These are phyloP conservation scores for Scaptomyza montana DNA, from an alignment of 1,140 invertebrate species.

Conservation along the genomic window DNA sequence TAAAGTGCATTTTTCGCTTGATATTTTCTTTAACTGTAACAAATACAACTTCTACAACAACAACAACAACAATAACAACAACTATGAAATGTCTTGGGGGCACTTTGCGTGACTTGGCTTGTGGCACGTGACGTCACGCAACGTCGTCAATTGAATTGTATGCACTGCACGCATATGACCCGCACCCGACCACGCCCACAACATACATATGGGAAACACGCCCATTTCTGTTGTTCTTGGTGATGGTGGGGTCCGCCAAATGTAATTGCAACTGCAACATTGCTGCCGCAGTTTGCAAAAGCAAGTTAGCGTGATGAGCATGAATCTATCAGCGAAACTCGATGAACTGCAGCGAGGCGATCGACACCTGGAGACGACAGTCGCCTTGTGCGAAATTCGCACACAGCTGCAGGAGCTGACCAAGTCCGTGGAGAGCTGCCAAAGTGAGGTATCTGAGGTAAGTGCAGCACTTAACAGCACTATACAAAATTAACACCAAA, in stretches of 20 bases:
- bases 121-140: conserved; percentile 54
- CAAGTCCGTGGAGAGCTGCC: conserved; percentile 96
- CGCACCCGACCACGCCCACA: conserved; percentile 19
- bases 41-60: conserved; percentile 25
- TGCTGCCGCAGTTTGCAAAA: conserved; percentile 91
- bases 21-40: conserved; percentile 70
- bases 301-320: conserved; percentile 97
- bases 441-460: conserved; percentile 93
- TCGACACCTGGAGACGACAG: conserved; percentile 94
- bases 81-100: conserved; percentile 34
- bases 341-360: conserved; percentile 94
- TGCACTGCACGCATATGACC: conserved; percentile 43
- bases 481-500: conserved; percentile 10
- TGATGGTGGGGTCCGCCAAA: neutral
- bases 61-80: conserved; percentile 18
- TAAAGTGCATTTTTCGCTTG: conserved; percentile 75
- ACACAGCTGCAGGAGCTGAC: conserved; percentile 95
- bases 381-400: conserved; percentile 94
- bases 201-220: conserved; percentile 1
- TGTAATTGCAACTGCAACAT: conserved; percentile 34
- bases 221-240: conserved; percentile 6
- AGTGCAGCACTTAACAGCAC: neutral
- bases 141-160: conserved; percentile 51
- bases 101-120: conserved; percentile 56
- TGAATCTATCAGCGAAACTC: conserved; percentile 95